Base-by-base conservation (phyloP, 2,797 vertebrate species). In the Sebastes umbrosus region DNA sequence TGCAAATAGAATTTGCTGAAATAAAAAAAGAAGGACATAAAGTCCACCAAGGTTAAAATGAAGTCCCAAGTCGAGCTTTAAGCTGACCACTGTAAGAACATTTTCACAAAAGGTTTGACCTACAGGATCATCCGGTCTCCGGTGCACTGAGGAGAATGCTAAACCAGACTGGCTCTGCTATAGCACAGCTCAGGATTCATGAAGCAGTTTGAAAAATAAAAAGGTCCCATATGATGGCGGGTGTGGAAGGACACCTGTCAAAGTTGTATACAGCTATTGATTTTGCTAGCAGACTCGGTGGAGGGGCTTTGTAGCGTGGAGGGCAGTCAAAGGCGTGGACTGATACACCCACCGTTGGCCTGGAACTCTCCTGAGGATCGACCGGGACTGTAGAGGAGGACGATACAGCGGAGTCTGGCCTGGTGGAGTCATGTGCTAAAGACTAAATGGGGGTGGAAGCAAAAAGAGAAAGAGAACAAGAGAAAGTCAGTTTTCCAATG, bases 251-350 rank as follows among this genome's bases (percentile, higher is more conserved):
- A 92, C 84, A 89, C 58, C 80, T 88, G 92, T 89, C 90, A 88
- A 87, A 86, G 81, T 79, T 81, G 86, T 84, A 82, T 83, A 73
- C 34, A 52, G 36, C 43, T 90, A 94, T 95, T 76, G 90, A 94
- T 94, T 92, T 91, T 73, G 62, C 64, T 75, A 58, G 85, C 69
- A 83, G 34, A 63, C 43, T 75, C 36, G 10, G 77, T 77, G 74
- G 63, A 81, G 82, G 36, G 78, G 82, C 86, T 90, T 83, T 90
- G 88, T 83, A 77, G 86, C 65, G 29, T 81, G 80, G 87, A 93
- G 93, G 88, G 73, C 90, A 87, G 77, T 87, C 78, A 90, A 90
- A 93, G 91, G 81, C 86, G 34, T 50, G 73, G 78, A 76, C 74
- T 58, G 83, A 88, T 82, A 70, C 82, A 70, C 63, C 57, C 67